Conservation (phyloP, 2,113 vertebrate genomes). For the Ictalurus punctatus region DNA sequence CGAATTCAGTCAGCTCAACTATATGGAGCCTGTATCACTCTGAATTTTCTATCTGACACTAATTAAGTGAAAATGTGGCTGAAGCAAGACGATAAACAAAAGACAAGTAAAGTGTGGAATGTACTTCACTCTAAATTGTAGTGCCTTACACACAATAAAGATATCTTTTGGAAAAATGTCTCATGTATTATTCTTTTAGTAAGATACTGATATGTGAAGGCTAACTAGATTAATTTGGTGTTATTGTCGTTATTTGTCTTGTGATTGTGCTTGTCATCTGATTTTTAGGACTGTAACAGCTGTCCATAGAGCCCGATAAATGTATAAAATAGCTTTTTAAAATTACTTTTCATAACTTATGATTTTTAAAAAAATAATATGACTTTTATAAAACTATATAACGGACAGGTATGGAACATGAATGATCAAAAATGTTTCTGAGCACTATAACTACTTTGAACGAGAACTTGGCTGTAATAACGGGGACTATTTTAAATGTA, state of each 20-base stretch:
- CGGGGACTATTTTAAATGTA: too few species aligned
- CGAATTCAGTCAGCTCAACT: neutral
- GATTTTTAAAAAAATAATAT: too few species aligned
- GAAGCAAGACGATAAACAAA: neutral
- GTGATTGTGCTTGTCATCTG: neutral
- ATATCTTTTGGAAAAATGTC: neutral
- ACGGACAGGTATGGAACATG: too few species aligned
- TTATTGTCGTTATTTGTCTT: neutral
- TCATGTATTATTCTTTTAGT: neutral
- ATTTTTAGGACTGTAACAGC: neutral
- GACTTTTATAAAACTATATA: too few species aligned
- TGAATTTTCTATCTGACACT: neutral
- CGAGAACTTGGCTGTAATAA: too few species aligned
- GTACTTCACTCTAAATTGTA: neutral
- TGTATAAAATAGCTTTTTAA: neutral
- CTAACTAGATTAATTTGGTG: neutral
- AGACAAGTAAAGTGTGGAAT: neutral
- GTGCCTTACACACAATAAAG: constrained; percentile 67
- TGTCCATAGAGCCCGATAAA: neutral
- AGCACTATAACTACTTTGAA: too few species aligned
- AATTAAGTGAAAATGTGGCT: neutral
- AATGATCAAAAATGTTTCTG: too few species aligned
- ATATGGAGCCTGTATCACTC: neutral
- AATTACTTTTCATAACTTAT: too few species aligned
- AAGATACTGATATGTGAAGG: neutral